Conservation (phyloP, 2,888 invertebrate genomes). For the Habrosyne pyritoides region DNA sequence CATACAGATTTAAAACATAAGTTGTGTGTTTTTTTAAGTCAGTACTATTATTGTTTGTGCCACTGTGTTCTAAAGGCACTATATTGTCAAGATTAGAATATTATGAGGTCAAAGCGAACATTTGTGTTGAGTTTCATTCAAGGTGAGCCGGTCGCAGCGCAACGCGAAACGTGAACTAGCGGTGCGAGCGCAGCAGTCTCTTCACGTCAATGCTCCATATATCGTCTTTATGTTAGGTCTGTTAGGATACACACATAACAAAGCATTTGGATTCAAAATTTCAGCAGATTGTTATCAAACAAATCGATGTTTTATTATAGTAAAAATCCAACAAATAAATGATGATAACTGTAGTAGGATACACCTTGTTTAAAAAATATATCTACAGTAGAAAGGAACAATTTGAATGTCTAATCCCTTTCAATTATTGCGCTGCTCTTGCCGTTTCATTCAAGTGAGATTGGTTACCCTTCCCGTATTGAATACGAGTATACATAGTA, state of each 20-base stretch:
- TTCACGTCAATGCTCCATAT: constrained; percentile 31
- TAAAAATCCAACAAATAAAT: too few relatives aligned
- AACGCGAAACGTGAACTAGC: constrained; percentile 22
- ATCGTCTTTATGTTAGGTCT: constrained; percentile 10
- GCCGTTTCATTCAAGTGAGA: too few relatives aligned
- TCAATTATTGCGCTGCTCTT: too few relatives aligned
- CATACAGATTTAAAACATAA: too few relatives aligned
- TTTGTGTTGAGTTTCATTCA: constrained; percentile 60
- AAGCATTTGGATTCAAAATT: constrained; percentile 13
- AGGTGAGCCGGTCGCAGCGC: constrained; percentile 69
- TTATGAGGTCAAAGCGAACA: constrained; percentile 54
- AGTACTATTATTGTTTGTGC: background rate
- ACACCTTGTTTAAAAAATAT: too few relatives aligned
- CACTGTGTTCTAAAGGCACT: background rate
- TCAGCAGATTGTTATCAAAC: too few relatives aligned
- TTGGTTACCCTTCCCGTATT: too few relatives aligned
- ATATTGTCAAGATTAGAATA: constrained; percentile 21
- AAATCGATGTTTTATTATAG: too few relatives aligned
- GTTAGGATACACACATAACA: constrained; percentile 28
- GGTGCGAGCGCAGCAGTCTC: constrained; percentile 24
- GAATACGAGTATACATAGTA: too few relatives aligned
- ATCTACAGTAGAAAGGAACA: too few relatives aligned
- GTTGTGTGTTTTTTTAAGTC: background rate
- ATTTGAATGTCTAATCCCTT: too few relatives aligned
- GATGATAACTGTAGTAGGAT: too few relatives aligned